Conservation (phyloP, 2,797 vertebrate genomes). For the Pampus argenteus region DNA sequence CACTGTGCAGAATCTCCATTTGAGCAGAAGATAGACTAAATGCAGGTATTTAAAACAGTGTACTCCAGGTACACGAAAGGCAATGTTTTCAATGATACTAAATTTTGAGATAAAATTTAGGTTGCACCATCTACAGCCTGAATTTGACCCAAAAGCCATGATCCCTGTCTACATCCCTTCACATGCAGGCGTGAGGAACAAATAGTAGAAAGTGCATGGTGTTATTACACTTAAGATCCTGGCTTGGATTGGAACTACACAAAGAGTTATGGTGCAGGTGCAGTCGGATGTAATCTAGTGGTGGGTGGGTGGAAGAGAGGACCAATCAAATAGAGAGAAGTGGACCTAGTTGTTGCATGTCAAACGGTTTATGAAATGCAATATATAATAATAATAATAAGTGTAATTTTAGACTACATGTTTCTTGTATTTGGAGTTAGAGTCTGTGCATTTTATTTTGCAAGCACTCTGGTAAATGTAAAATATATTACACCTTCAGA, state of each 20-base stretch:
- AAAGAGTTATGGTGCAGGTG: slow-evolving; percentile 6
- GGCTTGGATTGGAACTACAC: slow-evolving; percentile 38
- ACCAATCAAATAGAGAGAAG: slow-evolving; percentile 54
- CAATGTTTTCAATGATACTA: background rate
- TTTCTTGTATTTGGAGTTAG: background rate
- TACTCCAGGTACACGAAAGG: background rate
- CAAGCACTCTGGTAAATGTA: background rate
- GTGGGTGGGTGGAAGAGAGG: slow-evolving; percentile 18
- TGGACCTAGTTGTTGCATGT: slow-evolving; percentile 18
- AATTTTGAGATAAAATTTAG: background rate
- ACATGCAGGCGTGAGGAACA: slow-evolving; percentile 30
- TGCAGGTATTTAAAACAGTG: background rate
- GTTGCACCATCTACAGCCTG: background rate
- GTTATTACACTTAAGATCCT: slow-evolving; percentile 47
- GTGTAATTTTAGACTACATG: no score
- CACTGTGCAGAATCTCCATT: background rate
- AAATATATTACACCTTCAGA: background rate
- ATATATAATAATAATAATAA: no score
- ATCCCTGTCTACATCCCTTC: background rate
- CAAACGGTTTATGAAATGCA: background rate
- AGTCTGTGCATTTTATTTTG: background rate
- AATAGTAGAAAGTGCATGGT: slow-evolving; percentile 59
- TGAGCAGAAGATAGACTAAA: background rate
- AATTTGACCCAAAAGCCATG: background rate
- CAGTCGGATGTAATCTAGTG: slow-evolving; percentile 47